Percentiles rank a stretch among this genome's conserved stretches.
Evolutionary conservation across 2,113 vertebrate genomes (phyloP).

Genomic region (Microcebus murinus): DNA sequence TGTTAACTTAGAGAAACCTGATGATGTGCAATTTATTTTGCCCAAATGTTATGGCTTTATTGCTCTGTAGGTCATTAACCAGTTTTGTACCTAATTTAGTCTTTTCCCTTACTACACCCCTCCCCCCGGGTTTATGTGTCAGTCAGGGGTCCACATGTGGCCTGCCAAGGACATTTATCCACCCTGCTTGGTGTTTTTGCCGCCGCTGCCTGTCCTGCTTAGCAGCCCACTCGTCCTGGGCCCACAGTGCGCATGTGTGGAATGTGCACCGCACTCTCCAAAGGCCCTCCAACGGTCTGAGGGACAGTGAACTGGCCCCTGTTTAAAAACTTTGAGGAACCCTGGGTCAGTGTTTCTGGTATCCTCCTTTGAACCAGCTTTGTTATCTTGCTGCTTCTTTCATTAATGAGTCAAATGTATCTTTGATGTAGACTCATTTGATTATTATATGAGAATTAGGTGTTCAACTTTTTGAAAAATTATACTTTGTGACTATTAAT

Average conservation of each 20-base stretch:
- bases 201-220: no score
- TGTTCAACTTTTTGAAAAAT: not conserved
- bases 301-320: no score
- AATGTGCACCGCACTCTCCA: no score
- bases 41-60: not conserved
- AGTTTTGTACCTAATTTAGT: not conserved
- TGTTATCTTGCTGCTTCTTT: not conserved
- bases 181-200: no score
- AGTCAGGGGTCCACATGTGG: no score
- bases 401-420: not conserved
- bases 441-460: not conserved
- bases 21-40: not conserved
- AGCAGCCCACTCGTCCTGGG: no score
- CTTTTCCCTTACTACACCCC: not conserved
- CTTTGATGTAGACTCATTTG: not conserved
- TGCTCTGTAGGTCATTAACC: not conserved
- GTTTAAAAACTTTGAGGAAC: no score
- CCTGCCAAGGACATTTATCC: no score
- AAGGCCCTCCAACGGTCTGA: no score
- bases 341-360: not conserved
- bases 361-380: not conserved
- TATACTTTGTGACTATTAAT: slow-evolving; percentile 11
- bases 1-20: not conserved
- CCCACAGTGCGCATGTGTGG: no score
- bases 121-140: not conserved